A percentile compares a stretch with the other conserved stretches of the same genome.
Conservation (phyloP, 92 coral and sea anemone species). For the Anthopleura xanthogrammica region DNA sequence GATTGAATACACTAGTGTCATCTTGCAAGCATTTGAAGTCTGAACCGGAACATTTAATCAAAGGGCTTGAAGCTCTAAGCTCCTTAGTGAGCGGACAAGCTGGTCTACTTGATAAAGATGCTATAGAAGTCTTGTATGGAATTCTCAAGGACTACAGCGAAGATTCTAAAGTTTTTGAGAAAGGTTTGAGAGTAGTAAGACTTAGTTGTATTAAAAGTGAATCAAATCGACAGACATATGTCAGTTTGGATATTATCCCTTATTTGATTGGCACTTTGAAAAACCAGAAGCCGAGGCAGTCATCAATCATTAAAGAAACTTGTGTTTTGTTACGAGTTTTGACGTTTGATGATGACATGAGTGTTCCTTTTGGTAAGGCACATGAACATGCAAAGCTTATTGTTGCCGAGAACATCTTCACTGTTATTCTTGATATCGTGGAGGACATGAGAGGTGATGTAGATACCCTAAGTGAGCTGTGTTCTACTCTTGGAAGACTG, state of each 20-base stretch:
- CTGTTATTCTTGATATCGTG: constrained; percentile 57
- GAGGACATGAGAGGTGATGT: constrained; percentile 31
- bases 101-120: constrained; percentile 45
- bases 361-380: constrained; percentile 84
- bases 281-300: constrained; percentile 35
- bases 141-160: constrained; percentile 57
- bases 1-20: constrained; percentile 41
- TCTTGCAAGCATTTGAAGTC: constrained; percentile 45
- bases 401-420: constrained; percentile 71
- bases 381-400: constrained; percentile 88
- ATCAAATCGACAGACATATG: constrained; percentile 84
- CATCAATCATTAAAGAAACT: constrained; percentile 46
- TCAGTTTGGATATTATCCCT: constrained; percentile 60
- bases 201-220: constrained; percentile 68
- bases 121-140: constrained; percentile 50
- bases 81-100: constrained; percentile 68
- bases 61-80: constrained; percentile 62
- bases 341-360: constrained; percentile 90
- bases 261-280: constrained; percentile 48
- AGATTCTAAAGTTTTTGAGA: constrained; percentile 24
- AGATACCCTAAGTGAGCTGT: constrained; percentile 64
- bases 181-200: constrained; percentile 40
- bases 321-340: constrained; percentile 72
- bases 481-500: constrained; percentile 72
- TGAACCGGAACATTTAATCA: constrained; percentile 32